Base-by-base conservation (phyloP, 2,888 invertebrate genomes). In the Heterodera filipjevi region DNA sequence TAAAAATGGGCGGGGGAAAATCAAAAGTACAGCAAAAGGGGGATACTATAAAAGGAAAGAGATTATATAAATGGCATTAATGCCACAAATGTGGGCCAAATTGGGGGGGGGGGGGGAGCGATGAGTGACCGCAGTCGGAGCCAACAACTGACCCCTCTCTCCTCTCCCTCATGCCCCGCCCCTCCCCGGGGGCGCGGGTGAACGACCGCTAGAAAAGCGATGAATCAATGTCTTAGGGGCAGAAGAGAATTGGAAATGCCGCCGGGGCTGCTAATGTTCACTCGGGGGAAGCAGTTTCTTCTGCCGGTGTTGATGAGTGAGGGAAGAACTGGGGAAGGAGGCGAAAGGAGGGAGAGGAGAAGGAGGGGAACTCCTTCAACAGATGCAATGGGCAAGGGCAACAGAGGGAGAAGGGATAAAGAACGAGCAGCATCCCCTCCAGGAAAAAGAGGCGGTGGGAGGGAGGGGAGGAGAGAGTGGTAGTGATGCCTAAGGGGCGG, bases 211-310 rank as follows among this genome's bases (percentile, higher is more conserved):
- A 8, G n/a, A n/a, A 59, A 59, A 59, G n/a, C 59, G 27, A 59
- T 59, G 59, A 59, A 59, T 59, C 59, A 59, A 59, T 27, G n/a
- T n/a, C 27, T 59, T 27, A 6, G 59, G 59, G 59, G n/a, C 3
- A n/a, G n/a, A 59, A n/a, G n/a, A 59, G 59, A 59, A 22, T 59
- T 59, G 22, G 59, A 59, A 59, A n/a, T 22, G 59, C 59, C 59
- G 59, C n/a, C n/a, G 59, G 59, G 10, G 59, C 59, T n/a, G 59
- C 59, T 59, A 59, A 59, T 59, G 59, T 59, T 59, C 59, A 59
- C 27, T 59, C n/a, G n/a, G 59, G n/a, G 3, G n/a, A n/a, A n/a
- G 59, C 59, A 59, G 59, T 59, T 59, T 59, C 59, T 59, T 59
- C 59, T 59, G n/a, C n/a, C n/a, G n/a, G n/a, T 59, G 59, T 22